Evolutionary conservation across 2,113 vertebrate species (phyloP), one percentile per base, ranked within the genome.

Genomic region (Sisor rabdophorus): DNA sequence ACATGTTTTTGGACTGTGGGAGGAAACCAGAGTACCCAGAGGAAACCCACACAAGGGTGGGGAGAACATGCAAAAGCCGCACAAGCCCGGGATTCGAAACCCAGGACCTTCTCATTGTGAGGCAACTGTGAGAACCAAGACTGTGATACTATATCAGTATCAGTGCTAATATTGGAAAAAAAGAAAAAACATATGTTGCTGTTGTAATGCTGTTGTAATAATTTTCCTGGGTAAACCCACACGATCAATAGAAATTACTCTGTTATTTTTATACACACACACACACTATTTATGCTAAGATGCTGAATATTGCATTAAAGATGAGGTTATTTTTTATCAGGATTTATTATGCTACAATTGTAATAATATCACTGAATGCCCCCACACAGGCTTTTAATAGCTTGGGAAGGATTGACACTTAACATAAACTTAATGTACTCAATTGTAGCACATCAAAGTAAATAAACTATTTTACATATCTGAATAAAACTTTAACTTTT

Each of bases 391-490:
- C 50, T 16, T 3, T 3, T 16, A 10, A 65, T 13, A 65, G 56
- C 30, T 36, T 44, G 30, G 59, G n/a, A 68, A 67, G 20, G 40
- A 76, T 53, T 26, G 36, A 75, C 32, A 47, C 63, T 47, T 48
- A 20, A 17, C 11, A 56, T 2, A 26, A 47, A 26, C 28, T 58
- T 72, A 65, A 50, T 69, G 56, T 60, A 52, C 9, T 59, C 82
- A 82, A 30, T 73, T 81, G 48, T 76, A 80, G 75, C 75, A 82
- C 73, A 61, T 61, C 76, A 15, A 15, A 11, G n/a, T 6, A 4
- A 60, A 28, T 83, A 87, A 82, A 88, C 86, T 79, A 87, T 79
- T 16, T 48, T 16, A 7, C 26, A 30, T 30, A 28, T 2, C 15
- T 40, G 61, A 40, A 16, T 1, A 9, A 64, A 40, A 36, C 12